Percentiles rank a stretch among this genome's conserved stretches.
phyloP scores from a whole-genome alignment of 2,888 invertebrate genomes.

The Ischnura elegans region DNA sequence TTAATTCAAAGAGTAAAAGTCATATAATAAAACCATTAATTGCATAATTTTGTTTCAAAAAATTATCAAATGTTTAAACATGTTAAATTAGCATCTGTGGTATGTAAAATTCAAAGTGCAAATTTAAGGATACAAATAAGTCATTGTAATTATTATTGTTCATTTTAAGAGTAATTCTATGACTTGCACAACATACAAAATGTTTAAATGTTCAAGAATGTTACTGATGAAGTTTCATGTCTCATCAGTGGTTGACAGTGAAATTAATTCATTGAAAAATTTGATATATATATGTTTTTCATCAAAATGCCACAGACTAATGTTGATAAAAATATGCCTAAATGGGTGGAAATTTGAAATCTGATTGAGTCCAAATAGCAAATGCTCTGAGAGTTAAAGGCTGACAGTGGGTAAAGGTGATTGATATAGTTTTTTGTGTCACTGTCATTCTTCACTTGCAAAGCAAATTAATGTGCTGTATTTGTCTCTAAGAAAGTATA shows the following conservation, averaged over 20 bases:
- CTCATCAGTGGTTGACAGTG: background rate
- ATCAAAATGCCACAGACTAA: background rate
- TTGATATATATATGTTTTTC: too few species aligned
- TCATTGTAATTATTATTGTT: background rate
- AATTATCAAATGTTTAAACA: background rate
- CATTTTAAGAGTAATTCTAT: background rate
- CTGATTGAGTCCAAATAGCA: background rate
- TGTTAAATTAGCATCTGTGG: background rate
- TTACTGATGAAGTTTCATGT: background rate
- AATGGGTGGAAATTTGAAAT: background rate
- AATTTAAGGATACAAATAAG: background rate
- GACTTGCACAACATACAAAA: background rate
- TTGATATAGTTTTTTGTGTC: background rate
- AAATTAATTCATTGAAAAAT: background rate
- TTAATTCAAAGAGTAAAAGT: background rate
- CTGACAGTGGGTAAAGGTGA: background rate
- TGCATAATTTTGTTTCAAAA: background rate
- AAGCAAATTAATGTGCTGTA: background rate
- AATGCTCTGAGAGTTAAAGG: background rate
- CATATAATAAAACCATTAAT: background rate
- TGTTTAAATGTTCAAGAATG: background rate
- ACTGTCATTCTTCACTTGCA: background rate
- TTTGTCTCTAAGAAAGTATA: background rate
- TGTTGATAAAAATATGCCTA: background rate
- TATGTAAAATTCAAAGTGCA: background rate